phyloP scores from a whole-genome alignment of 2,888 invertebrate genomes.

The Drosophila ezoana region DNA sequence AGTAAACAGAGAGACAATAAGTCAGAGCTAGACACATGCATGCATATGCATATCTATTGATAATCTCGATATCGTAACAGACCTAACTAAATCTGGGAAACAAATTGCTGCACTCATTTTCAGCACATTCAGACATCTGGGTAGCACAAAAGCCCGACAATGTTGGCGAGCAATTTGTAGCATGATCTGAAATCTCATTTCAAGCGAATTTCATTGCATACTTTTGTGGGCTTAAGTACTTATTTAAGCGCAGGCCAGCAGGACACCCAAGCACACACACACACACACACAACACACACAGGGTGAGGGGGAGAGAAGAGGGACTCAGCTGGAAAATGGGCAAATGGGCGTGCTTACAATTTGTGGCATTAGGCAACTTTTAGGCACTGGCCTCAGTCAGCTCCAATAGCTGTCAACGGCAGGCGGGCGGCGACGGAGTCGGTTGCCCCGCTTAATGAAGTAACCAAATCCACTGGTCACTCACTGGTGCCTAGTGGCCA shows the following conservation, averaged over 20 bases:
- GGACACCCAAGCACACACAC: slow-evolving; percentile 17
- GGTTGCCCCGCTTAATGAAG: slow-evolving; percentile 64
- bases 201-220: slow-evolving; percentile 74
- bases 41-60: background rate
- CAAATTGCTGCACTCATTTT: slow-evolving; percentile 30
- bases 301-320: background rate
- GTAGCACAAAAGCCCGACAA: slow-evolving; percentile 19
- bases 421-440: slow-evolving; percentile 39
- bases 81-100: background rate
- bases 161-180: slow-evolving; percentile 56
- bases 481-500: slow-evolving; percentile 23
- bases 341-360: slow-evolving; percentile 46
- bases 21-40: no score
- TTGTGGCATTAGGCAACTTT: slow-evolving; percentile 74
- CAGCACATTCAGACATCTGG: slow-evolving; percentile 41
- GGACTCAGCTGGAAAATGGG: slow-evolving; percentile 33
- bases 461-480: slow-evolving; percentile 74
- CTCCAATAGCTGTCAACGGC: slow-evolving; percentile 64
- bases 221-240: slow-evolving; percentile 78
- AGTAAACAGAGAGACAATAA: no score
- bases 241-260: slow-evolving; percentile 60
- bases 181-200: slow-evolving; percentile 69
- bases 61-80: background rate
- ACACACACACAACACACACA: slow-evolving; percentile 7
- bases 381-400: slow-evolving; percentile 42